Base-by-base conservation (phyloP, 1,140 invertebrate genomes). In the Zaprionus kolodkinae region DNA sequence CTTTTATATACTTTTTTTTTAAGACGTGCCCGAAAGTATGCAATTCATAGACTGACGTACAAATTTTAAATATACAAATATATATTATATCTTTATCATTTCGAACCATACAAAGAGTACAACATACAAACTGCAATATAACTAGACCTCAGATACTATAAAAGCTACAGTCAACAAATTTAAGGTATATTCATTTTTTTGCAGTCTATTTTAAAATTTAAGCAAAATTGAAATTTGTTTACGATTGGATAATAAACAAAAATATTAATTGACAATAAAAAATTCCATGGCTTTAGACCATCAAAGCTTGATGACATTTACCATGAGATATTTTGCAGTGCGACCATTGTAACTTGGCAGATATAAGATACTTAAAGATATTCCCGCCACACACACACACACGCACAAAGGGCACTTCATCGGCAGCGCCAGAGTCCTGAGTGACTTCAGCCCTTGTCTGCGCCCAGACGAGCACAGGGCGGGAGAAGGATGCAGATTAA, bases 331-430 rank as follows among this genome's bases (percentile, higher is more conserved):
- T 6, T 15, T 15, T n/a, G 6, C n/a, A 3, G 15, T 45, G 6
- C 40, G 40, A 45, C 40, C 40, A 45, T 45, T 45, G 40, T 45
- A 45, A 15, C 40, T 7, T 15, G 40, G 6, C 40, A 52, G 72
- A 87, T 30, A 30, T 30, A 30, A 30, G 27, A 30, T 83, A 79
- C 84, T 86, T 64, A 70, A 82, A 84, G 66, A 84, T 77, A 83
- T 80, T 76, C 48, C 55, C 76, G 54, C 48, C 52, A 21, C 21
- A 21, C 21, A 21, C 2, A 21, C 21, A n/a, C 70, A 54, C 61
- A 65, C 70, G 69, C 59, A 21, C 21, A 33, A 69, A 67, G 72
- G 84, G 71, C 77, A 78, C 85, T 87, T 87, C 77, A 87, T 80
- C 85, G 74, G 84, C 38, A 69, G 50, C 21, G 1, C 21, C 60